Evolutionary conservation across 2,113 vertebrate species (phyloP).

Genomic region (Alligator sinensis): DNA sequence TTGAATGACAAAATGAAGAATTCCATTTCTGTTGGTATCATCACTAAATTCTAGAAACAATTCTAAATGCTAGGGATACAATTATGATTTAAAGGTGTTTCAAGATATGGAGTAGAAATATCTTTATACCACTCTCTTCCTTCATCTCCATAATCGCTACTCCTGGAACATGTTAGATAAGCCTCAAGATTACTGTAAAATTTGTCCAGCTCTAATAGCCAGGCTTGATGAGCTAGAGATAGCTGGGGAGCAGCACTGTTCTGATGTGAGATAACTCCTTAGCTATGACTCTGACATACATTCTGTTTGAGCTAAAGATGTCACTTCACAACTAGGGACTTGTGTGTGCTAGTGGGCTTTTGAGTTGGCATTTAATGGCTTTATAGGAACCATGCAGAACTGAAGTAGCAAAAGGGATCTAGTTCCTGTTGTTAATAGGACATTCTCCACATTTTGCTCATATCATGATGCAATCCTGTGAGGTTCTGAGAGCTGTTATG

Average conservation of each 20-base stretch:
- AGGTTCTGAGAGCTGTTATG: no score
- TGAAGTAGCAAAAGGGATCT: neutral
- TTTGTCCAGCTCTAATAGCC: rapidly evolving
- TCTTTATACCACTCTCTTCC: neutral
- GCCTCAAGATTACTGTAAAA: neutral
- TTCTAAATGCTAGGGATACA: neutral
- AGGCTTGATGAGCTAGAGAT: neutral
- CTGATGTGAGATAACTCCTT: neutral
- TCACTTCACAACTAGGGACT: neutral
- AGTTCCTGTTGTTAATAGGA: rapidly evolving
- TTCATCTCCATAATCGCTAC: rapidly evolving
- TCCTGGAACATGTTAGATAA: neutral
- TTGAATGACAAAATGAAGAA: neutral
- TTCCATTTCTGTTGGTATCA: neutral
- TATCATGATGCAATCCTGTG: neutral
- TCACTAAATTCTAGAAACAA: no score
- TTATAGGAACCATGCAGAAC: neutral
- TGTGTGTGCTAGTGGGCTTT: neutral
- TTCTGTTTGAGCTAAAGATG: no score
- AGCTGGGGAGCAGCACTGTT: neutral
- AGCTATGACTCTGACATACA: neutral
- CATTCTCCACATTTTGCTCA: neutral
- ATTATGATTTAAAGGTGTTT: neutral
- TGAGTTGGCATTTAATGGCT: rapidly evolving
- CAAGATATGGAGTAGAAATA: neutral